Evolutionary conservation across 2,113 vertebrate genomes (phyloP).

Genomic region (Scomber japonicus): DNA sequence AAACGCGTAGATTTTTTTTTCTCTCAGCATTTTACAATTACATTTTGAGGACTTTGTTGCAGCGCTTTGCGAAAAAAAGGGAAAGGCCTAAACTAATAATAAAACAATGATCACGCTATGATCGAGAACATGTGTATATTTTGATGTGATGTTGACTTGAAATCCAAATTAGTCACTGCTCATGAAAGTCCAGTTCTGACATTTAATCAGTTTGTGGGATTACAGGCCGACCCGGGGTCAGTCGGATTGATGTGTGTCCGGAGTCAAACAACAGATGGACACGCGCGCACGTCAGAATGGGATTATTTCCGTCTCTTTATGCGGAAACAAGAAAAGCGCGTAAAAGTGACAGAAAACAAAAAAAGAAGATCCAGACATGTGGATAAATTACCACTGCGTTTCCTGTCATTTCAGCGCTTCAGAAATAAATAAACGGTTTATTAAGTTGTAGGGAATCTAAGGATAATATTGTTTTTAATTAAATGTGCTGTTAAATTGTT

Average conservation of each 20-base stretch:
- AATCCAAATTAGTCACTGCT: background rate
- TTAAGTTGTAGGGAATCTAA: too few relatives aligned
- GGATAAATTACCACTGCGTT: background rate
- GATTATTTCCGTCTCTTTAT: constrained; percentile 61
- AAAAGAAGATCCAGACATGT: background rate
- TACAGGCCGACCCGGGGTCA: constrained; percentile 45
- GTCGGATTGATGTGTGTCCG: constrained; percentile 61
- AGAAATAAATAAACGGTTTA: too few relatives aligned
- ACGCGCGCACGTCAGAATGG: constrained; percentile 51
- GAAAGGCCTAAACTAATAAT: constrained; percentile 3
- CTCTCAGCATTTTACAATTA: background rate
- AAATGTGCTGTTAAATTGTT: background rate
- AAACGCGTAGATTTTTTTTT: background rate
- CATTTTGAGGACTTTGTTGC: background rate
- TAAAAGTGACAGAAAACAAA: constrained; percentile 10
- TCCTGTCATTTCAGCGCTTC: too few relatives aligned
- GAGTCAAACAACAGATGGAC: constrained; percentile 78
- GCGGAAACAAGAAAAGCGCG: constrained; percentile 30
- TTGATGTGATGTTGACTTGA: background rate
- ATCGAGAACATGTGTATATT: background rate
- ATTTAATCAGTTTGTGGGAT: constrained; percentile 66
- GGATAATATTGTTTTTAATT: too few relatives aligned
- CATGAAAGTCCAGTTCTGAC: constrained; percentile 25
- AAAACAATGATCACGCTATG: background rate
- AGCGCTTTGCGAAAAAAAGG: constrained; percentile 1